These are phyloP conservation scores for Mohoua ochrocephala DNA, from an alignment of 2,113 vertebrate genomes.

Conservation along the genomic window DNA sequence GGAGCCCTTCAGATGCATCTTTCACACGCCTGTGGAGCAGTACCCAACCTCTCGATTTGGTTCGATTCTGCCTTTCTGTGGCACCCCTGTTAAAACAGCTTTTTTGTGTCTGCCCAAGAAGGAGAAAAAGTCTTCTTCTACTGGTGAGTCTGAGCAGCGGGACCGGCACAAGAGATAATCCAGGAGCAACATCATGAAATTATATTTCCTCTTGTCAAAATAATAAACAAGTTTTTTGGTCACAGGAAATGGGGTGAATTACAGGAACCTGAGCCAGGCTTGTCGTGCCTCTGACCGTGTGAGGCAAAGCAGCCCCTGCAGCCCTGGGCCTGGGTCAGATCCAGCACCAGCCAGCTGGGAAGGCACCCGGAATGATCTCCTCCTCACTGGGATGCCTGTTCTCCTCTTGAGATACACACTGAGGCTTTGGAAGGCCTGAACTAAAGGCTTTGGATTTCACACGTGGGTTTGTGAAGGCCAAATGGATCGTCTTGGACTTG, in stretches of 20 bases:
- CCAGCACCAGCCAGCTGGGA: not conserved
- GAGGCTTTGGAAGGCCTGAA: not conserved
- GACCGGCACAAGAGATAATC: not conserved
- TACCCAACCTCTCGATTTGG: not conserved
- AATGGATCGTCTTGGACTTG: rapidly evolving
- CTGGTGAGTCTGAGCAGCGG: not conserved
- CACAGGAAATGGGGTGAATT: constrained; percentile 8
- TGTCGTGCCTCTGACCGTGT: not conserved
- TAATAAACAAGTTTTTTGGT: not conserved
- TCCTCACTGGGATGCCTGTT: rapidly evolving
- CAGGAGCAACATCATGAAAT: not conserved
- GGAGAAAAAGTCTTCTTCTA: not conserved
- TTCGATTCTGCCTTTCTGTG: not conserved
- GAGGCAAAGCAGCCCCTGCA: not conserved
- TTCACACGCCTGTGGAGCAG: not conserved
- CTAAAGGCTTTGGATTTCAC: not conserved
- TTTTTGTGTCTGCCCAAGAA: not conserved
- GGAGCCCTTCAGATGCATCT: not conserved
- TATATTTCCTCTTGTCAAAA: not conserved
- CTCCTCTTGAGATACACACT: not conserved
- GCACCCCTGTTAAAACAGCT: not conserved
- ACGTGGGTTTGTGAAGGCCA: not conserved
- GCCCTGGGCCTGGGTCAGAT: not conserved
- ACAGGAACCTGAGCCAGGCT: not conserved
- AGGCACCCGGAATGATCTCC: not conserved